These are phyloP conservation scores for Dioctria rufipes DNA, from an alignment of 2,888 invertebrate species.

Conservation along the genomic window DNA sequence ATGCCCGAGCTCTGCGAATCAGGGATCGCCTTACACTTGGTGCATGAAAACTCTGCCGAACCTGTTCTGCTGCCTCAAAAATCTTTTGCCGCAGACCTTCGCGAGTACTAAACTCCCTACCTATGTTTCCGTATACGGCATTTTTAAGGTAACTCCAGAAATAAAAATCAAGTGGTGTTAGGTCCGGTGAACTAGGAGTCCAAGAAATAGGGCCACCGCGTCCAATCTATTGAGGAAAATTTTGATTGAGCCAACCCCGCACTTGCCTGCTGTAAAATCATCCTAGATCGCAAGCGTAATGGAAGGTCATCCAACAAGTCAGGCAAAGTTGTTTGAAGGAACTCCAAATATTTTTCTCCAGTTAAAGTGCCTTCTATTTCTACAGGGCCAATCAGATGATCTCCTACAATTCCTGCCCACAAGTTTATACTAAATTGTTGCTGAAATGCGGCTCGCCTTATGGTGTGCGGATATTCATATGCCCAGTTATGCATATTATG, in stretches of 20 bases:
- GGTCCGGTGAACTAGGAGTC: background rate
- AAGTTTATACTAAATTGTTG: background rate
- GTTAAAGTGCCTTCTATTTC: background rate
- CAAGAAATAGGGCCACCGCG: background rate
- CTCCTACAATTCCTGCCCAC: background rate
- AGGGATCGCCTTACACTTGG: no score
- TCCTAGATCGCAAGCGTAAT: background rate
- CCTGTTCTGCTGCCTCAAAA: no score
- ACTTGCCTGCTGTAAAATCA: background rate
- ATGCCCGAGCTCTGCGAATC: no score
- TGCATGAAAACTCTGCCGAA: no score
- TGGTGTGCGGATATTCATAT: background rate
- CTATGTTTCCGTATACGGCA: background rate
- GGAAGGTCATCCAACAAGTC: background rate
- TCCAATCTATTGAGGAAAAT: background rate
- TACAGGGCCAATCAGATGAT: no score
- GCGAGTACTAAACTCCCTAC: no score
- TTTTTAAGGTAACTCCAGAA: background rate
- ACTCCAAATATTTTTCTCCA: background rate
- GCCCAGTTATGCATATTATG: background rate
- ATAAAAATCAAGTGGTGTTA: background rate
- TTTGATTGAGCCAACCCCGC: no score
- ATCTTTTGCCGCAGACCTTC: no score
- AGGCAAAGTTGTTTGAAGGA: no score
- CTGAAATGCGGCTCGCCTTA: background rate